Conservation (phyloP, 2,888 invertebrate genomes). For the Melanchra persicariae region DNA sequence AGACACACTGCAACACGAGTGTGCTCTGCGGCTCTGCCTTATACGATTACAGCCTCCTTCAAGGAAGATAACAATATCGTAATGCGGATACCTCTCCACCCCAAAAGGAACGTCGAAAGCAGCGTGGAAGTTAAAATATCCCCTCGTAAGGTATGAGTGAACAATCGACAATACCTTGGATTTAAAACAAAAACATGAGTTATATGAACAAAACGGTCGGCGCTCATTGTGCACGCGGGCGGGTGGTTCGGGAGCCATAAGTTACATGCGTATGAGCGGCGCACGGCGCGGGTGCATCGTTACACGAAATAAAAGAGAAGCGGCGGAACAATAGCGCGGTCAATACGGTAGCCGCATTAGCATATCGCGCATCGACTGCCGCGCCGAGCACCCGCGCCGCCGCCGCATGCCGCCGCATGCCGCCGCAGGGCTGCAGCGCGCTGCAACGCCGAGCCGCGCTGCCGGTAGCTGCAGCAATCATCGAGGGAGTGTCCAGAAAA, state of each 20-base stretch:
- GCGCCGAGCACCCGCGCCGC: conserved; percentile 63
- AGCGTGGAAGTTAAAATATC: conserved; percentile 64
- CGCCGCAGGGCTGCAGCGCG: conserved; percentile 53
- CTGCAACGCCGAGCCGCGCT: not conserved
- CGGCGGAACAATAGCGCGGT: conserved; percentile 81
- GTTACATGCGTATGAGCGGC: conserved; percentile 77
- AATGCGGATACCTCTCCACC: not conserved
- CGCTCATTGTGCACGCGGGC: conserved; percentile 70
- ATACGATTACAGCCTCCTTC: not conserved
- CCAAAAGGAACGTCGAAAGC: conserved; percentile 26
- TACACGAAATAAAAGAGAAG: conserved; percentile 68
- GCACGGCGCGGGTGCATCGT: conserved; percentile 56
- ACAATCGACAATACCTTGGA: conserved; percentile 79
- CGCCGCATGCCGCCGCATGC: conserved; percentile 13
- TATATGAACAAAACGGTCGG: conserved; percentile 64
- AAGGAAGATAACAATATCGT: conserved; percentile 2
- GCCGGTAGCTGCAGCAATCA: not conserved
- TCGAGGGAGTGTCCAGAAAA: no score
- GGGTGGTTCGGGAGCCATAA: conserved; percentile 76
- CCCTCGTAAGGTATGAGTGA: conserved; percentile 70
- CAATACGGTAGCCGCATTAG: conserved; percentile 86
- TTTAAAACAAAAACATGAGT: conserved; percentile 67
- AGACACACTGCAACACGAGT: conserved; percentile 25
- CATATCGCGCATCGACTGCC: conserved; percentile 84
- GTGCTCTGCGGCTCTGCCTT: not conserved